These are phyloP conservation scores for Etheostoma perlongum DNA, from an alignment of 2,797 vertebrate species.

Conservation along the genomic window DNA sequence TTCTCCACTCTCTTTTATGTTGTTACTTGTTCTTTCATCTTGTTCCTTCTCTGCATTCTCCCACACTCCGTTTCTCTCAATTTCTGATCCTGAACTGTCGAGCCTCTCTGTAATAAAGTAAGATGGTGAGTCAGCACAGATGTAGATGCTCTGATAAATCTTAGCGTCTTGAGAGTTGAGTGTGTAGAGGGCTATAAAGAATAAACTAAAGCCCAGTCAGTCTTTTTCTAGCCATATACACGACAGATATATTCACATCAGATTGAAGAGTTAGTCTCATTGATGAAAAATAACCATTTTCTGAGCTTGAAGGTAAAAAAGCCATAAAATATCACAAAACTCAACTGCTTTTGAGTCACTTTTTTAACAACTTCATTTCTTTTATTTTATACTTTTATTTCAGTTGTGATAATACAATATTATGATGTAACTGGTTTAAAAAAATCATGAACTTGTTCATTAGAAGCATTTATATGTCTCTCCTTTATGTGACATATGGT, in stretches of 20 bases:
- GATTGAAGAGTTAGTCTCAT: slow-evolving; percentile 34
- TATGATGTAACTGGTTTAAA: not conserved
- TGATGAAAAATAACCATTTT: slow-evolving; percentile 7
- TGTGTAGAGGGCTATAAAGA: slow-evolving; percentile 51
- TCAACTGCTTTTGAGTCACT: not conserved
- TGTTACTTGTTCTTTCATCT: not conserved
- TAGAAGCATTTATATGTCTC: not conserved
- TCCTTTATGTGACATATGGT: slow-evolving; percentile 19
- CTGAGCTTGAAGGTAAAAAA: not conserved
- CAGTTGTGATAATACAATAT: not conserved
- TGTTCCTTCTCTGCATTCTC: not conserved
- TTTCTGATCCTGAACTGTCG: slow-evolving; percentile 30
- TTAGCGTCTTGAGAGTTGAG: slow-evolving; percentile 20
- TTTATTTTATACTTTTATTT: not conserved
- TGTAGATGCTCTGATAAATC: slow-evolving; percentile 55
- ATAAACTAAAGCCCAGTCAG: slow-evolving; percentile 24
- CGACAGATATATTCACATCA: slow-evolving; percentile 24
- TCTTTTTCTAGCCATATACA: slow-evolving; percentile 28
- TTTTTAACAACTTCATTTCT: not conserved
- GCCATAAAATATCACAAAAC: not conserved
- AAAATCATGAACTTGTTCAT: not conserved
- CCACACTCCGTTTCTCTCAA: slow-evolving; percentile 17
- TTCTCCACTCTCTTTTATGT: not conserved
- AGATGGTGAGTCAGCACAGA: slow-evolving; percentile 61
- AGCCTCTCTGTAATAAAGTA: slow-evolving; percentile 42